These are phyloP conservation scores for Dynastes grantii DNA, from an alignment of 2,888 invertebrate species.

Conservation along the genomic window DNA sequence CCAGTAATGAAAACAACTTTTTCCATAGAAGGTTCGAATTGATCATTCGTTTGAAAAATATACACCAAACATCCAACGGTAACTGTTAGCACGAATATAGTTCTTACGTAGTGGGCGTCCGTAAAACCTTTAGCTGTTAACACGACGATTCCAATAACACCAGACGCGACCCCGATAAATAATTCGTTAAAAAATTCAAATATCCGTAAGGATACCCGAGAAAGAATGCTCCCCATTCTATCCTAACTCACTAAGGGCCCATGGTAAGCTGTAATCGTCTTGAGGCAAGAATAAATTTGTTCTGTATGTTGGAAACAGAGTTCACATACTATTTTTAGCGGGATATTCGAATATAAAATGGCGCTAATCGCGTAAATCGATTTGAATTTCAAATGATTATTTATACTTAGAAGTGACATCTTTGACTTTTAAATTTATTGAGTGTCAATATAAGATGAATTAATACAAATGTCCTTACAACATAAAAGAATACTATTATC, in stretches of 20 bases:
- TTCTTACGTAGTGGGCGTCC: slow-evolving; percentile 62
- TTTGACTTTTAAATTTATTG: slow-evolving; percentile 20
- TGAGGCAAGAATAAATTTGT: neutral
- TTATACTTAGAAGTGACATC: slow-evolving; percentile 32
- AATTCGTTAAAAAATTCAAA: slow-evolving; percentile 68
- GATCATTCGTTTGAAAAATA: slow-evolving; percentile 58
- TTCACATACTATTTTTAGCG: slow-evolving; percentile 38
- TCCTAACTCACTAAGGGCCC: neutral
- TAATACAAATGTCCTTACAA: neutral
- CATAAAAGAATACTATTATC: neutral
- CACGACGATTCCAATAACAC: slow-evolving; percentile 64
- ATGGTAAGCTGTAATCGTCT: neutral
- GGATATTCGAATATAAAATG: slow-evolving; percentile 36
- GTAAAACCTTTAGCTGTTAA: slow-evolving; percentile 64
- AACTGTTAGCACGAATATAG: slow-evolving; percentile 61
- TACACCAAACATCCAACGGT: slow-evolving; percentile 64
- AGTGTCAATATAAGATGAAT: neutral
- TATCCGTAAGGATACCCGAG: slow-evolving; percentile 51
- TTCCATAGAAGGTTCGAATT: slow-evolving; percentile 58
- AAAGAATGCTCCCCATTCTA: slow-evolving; percentile 55
- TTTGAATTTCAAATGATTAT: slow-evolving; percentile 30
- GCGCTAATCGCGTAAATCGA: neutral
- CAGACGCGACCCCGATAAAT: slow-evolving; percentile 65
- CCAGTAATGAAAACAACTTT: slow-evolving; percentile 83
- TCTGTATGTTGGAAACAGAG: neutral